These are phyloP conservation scores for Nomada flava DNA, from an alignment of 2,888 invertebrate genomes.

Conservation along the genomic window DNA sequence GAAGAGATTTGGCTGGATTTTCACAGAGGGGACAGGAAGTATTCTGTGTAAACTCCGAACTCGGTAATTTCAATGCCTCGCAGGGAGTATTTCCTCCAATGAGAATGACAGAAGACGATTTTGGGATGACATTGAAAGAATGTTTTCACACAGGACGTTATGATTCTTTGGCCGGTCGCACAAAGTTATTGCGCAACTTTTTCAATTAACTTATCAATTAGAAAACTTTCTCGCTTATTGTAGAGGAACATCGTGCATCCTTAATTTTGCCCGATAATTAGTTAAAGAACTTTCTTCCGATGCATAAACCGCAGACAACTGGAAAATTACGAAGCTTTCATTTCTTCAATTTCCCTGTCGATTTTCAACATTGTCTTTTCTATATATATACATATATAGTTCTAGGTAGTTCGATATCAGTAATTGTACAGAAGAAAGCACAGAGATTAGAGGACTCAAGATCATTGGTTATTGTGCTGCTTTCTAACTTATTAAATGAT, in stretches of 20 bases:
- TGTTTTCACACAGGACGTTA: too few species aligned
- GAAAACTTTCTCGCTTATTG: too few species aligned
- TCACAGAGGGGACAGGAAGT: constrained; percentile 8
- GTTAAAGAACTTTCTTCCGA: too few species aligned
- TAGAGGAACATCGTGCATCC: too few species aligned
- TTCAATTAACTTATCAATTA: too few species aligned
- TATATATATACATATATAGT: neutral
- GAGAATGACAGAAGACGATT: neutral
- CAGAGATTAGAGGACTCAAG: neutral
- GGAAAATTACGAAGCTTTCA: too few species aligned
- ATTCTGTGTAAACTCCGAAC: constrained; percentile 2
- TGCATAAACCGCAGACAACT: too few species aligned
- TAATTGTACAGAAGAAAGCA: neutral
- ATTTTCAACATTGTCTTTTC: too few species aligned
- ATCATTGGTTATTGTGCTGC: constrained; percentile 34
- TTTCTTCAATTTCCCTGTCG: too few species aligned
- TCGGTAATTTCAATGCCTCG: constrained; percentile 26
- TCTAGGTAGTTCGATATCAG: constrained; percentile 7
- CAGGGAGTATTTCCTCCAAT: constrained; percentile 13
- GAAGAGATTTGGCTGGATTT: constrained; percentile 19
- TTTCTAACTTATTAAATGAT: constrained; percentile 55
- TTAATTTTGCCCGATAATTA: too few species aligned
- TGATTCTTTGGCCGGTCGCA: too few species aligned
- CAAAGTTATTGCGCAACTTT: too few species aligned
- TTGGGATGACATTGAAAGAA: neutral